Base-by-base conservation (phyloP, 2,797 vertebrate genomes). In the Onychomys arenicola region DNA sequence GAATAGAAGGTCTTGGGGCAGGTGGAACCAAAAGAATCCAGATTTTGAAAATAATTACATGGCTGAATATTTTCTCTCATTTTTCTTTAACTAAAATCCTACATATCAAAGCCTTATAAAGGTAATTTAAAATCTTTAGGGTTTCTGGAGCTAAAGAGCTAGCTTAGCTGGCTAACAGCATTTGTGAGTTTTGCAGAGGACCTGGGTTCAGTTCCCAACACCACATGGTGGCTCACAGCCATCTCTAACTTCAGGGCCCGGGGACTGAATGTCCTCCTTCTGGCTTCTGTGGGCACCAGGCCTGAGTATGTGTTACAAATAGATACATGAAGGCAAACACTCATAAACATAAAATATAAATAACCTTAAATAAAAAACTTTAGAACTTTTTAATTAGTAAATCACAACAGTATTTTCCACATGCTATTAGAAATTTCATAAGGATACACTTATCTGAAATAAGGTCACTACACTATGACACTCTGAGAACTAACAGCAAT, bases 81-180 rank as follows among this genome's bases (percentile, higher is more conserved):
- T 43, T 59, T 67, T 71, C 59, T 87, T 55, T 81, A 84, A 90
- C 9, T 94, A 46, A 89, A 86, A 93, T 82, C 6, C 21, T 84
- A 94, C 52, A 32, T 59, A 88, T 73, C 29, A 80, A 95, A 92
- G 91, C 80, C 59, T 49, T 88, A 9, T 80, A 92, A 77, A 87
- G 21, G 43, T 84, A 65, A 63, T 16, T 77, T 46, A 43, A 46
- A 84, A 7, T 21, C 37, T 46, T 46, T 34, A 63, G 55, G 37
- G 16, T 65, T 49, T 63, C 5, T 52, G 65, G 46, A 7, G 46
- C 32, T 86, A 7, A 21, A 69, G 32, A 52, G 34, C n/a, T 63
- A 34, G 34, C 43, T 73, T 25, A 6, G 21, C 23, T 49, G 17
- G 49, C 6, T 57, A 57, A 88, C 25, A 37, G 13, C 46, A 69